These are phyloP conservation scores for Actias luna DNA, from an alignment of 2,888 invertebrate species.

Conservation along the genomic window DNA sequence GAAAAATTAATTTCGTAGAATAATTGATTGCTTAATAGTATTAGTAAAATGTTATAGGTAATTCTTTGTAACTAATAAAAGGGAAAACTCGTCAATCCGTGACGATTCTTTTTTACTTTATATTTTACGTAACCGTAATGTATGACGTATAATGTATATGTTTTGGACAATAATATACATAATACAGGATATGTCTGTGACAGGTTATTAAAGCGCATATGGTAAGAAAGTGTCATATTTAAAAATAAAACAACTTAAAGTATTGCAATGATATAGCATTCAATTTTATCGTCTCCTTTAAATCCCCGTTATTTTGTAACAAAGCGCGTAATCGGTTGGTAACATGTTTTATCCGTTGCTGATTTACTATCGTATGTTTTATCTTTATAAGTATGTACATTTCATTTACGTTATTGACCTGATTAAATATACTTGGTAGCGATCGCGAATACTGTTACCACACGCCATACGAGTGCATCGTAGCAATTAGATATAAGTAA, in stretches of 20 bases:
- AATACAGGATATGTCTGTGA: neutral
- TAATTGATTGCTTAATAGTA: too few relatives aligned
- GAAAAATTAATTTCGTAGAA: too few relatives aligned
- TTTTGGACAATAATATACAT: neutral
- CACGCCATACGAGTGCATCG: conserved; percentile 14
- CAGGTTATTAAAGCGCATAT: neutral
- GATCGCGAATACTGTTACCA: conserved; percentile 16
- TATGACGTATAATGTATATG: neutral
- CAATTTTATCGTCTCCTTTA: conserved; percentile 4
- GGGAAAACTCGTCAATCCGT: too few relatives aligned
- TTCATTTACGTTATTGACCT: conserved; percentile 21
- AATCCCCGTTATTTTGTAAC: neutral
- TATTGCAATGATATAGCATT: neutral
- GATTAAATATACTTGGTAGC: conserved; percentile 21
- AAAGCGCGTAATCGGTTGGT: conserved; percentile 8
- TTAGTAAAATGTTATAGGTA: too few relatives aligned
- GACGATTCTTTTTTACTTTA: neutral
- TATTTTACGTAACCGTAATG: neutral
- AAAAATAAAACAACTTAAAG: neutral
- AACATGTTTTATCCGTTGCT: conserved; percentile 20
- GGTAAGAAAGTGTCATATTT: neutral
- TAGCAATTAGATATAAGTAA: neutral
- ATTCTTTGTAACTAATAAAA: too few relatives aligned
- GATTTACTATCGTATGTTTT: conserved; percentile 18
- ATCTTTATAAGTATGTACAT: conserved; percentile 12